Conservation (phyloP, 2,888 invertebrate species). For the Plagodis pulveraria region DNA sequence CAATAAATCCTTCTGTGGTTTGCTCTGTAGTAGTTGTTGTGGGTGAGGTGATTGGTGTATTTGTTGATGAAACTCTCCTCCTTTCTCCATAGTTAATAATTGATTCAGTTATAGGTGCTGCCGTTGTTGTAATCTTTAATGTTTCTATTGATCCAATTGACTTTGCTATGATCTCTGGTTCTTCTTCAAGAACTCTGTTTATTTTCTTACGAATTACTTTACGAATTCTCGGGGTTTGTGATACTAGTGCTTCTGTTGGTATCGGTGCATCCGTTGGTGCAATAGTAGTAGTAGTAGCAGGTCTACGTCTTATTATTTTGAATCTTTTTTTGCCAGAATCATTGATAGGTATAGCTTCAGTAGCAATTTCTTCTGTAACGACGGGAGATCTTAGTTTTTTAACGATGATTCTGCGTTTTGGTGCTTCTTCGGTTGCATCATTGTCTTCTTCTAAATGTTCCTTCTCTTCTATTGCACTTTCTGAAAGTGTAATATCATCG, state of each 20-base stretch:
- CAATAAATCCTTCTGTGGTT: conserved; percentile 30
- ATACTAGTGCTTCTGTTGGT: conserved; percentile 39
- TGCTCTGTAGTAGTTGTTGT: conserved; percentile 32
- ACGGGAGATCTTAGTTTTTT: conserved; percentile 58
- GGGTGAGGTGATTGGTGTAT: conserved; percentile 16
- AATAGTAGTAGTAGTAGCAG: conserved; percentile 38
- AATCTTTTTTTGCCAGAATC: conserved; percentile 68
- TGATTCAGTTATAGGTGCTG: conserved; percentile 50
- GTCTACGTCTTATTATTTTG: conserved; percentile 68
- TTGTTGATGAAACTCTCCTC: conserved; percentile 36
- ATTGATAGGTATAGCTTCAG: conserved; percentile 59
- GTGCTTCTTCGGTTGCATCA: conserved; percentile 45
- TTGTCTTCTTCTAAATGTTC: conserved; percentile 66
- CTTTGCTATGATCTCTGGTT: conserved; percentile 57
- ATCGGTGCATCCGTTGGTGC: conserved; percentile 36
- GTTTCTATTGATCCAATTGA: conserved; percentile 54
- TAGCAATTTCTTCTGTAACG: conserved; percentile 47
- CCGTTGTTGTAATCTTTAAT: conserved; percentile 40
- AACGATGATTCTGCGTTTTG: conserved; percentile 57
- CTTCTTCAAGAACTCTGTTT: conserved; percentile 53
- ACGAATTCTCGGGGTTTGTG: conserved; percentile 57
- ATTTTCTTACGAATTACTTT: conserved; percentile 74
- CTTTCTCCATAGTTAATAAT: conserved; percentile 74
- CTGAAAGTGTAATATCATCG: conserved; percentile 77
- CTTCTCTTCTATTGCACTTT: conserved; percentile 78